Evolutionary conservation across 2,797 vertebrate genomes (phyloP), one percentile per base, ranked within the genome.

Genomic region (Poeciliopsis gracilis): DNA sequence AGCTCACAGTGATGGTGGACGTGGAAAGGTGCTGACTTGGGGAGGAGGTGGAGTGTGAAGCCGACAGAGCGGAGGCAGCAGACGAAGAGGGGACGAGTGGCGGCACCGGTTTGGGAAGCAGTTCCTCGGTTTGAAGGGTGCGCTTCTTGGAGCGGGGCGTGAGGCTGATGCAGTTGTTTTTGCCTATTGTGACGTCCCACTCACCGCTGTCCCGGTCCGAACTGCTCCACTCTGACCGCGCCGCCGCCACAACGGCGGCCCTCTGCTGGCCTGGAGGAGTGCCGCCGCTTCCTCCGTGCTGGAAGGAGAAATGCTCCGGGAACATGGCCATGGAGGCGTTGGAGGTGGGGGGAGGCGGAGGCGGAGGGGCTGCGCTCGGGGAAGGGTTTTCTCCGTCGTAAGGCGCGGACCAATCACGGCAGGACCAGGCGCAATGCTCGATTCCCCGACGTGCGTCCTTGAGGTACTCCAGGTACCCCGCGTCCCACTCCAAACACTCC

Each of bases 391-490:
- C 97, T 18, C 98, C 98, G 1, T 99, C 98, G 0, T 99, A 99
- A 2, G 97, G 97, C 0, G 97, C 97, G 0, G 98, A 99, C 98
- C 98, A 99, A 86, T 96, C 91, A 0, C 96, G 95, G 83, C 98
- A 99, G 53, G 97, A 97, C 95, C 95, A 96, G 43, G 96, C 95
- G 33, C 97, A 98, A 77, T 94, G 90, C 90, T 98, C 97, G 0
- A 99, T 96, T 76, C 95, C 94, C 73, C 86, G 92, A 2, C 96
- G 96, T 0, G 97, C 97, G 0, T 99, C 98, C 77, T 93, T 95
- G 80, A 99, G 95, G 91, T 99, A 99, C 55, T 99, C 97, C 90
- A 99, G 91, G 94, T 99, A 99, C 55, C 97, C 97, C 1, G 95
- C 93, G 73, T 99, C 97, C 93, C 97, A 95, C 78, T 97, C 97